Evolutionary conservation across 2,797 vertebrate genomes (phyloP).

Genomic region (Syncerus caffer): DNA sequence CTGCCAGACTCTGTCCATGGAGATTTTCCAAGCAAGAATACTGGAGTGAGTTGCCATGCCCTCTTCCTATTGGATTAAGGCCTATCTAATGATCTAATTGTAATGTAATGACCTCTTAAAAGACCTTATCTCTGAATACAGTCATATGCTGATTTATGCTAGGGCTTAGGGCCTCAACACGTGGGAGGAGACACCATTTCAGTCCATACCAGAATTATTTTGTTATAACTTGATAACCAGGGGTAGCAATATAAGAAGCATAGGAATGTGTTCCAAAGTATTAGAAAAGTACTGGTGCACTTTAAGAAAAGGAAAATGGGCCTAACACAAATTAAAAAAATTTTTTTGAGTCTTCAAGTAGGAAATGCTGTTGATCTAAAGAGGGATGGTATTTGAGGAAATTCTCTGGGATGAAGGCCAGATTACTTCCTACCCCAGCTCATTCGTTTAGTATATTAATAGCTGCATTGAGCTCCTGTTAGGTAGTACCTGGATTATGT

Average conservation of each 20-base stretch:
- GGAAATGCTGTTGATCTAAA: neutral
- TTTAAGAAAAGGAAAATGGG: neutral
- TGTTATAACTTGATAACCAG: neutral
- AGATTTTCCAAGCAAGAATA: neutral
- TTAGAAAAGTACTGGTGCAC: neutral
- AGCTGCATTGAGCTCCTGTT: neutral
- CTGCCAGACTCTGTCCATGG: neutral
- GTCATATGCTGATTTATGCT: neutral
- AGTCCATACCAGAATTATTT: neutral
- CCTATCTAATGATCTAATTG: neutral
- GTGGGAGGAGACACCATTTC: neutral
- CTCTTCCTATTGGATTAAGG: neutral
- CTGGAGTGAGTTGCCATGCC: neutral
- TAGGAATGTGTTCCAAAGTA: neutral
- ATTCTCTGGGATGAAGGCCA: neutral
- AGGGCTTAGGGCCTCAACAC: neutral
- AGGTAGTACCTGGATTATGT: neutral
- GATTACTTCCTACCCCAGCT: neutral
- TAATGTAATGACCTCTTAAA: neutral
- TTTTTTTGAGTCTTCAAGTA: neutral
- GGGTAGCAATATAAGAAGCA: neutral
- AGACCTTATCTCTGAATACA: neutral
- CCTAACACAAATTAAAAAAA: neutral
- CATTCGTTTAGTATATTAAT: neutral
- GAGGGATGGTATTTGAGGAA: neutral